A percentile compares a stretch with the other conserved stretches of the same genome.
These are phyloP conservation scores for Mus spretus DNA, from an alignment of 2,797 vertebrate species.

Conservation along the genomic window DNA sequence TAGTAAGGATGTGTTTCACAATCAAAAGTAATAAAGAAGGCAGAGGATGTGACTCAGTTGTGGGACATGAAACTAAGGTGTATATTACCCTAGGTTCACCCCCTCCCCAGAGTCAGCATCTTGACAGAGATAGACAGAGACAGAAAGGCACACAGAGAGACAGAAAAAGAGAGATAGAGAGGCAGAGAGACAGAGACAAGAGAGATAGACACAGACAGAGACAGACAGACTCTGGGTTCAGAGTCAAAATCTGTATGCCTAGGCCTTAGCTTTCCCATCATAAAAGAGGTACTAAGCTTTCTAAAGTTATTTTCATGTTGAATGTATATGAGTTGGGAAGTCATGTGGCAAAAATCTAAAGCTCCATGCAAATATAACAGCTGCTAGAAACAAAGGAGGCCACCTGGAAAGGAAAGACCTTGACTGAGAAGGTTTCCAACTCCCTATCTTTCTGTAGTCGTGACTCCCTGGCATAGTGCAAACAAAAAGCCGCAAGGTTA, in stretches of 20 bases:
- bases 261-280: not conserved
- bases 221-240: not conserved
- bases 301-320: not conserved
- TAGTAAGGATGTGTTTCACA: not conserved
- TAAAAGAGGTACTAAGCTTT: not conserved
- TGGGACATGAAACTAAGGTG: not conserved
- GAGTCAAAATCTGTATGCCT: not conserved
- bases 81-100: not conserved
- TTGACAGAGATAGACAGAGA: not conserved
- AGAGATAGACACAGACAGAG: not conserved
- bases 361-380: not conserved
- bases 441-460: not conserved
- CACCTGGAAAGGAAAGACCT: not conserved
- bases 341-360: slow-evolving; percentile 1
- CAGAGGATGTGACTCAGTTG: not conserved
- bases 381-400: not conserved
- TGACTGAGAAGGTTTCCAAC: not conserved
- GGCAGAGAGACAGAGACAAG: not conserved
- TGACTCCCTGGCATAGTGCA: not conserved
- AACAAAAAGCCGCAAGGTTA: not conserved
- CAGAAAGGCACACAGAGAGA: not conserved
- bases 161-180: not conserved
- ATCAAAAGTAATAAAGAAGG: not conserved
- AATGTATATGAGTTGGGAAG: not conserved
- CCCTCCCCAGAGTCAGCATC: not conserved